phyloP scores from a whole-genome alignment of 2,797 vertebrate genomes.

The Enteromius trimaculatus region DNA sequence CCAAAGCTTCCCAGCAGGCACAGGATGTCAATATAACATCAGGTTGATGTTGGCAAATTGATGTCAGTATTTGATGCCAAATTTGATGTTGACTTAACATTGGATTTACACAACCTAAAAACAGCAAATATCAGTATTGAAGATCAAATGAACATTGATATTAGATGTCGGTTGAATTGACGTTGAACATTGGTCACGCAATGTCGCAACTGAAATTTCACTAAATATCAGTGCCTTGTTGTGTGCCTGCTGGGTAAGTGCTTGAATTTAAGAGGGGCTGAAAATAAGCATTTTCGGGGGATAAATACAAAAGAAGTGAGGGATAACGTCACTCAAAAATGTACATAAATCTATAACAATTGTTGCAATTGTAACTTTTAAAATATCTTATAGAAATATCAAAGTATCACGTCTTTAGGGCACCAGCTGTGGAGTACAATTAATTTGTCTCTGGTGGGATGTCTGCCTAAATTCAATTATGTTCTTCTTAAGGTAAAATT shows the following conservation, averaged over 20 bases:
- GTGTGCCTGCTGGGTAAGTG: neutral
- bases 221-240: too few species aligned
- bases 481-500: neutral
- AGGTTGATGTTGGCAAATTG: too few species aligned
- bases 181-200: too few species aligned
- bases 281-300: slow-evolving; percentile 42
- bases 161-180: too few species aligned
- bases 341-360: neutral
- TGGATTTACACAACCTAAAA: too few species aligned
- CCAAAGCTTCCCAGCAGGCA: slow-evolving; percentile 14
- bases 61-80: too few species aligned
- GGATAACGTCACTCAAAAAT: neutral
- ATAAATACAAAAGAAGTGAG: neutral
- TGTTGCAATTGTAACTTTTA: neutral
- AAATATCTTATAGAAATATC: neutral
- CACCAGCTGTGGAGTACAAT: neutral
- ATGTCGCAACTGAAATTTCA: too few species aligned
- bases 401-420: neutral
- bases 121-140: too few species aligned
- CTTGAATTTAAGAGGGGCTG: slow-evolving; percentile 26
- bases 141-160: too few species aligned
- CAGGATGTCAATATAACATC: too few species aligned
- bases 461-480: slow-evolving; percentile 6
- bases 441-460: neutral
- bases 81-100: too few species aligned